A percentile compares a stretch with the other conserved stretches of the same genome.
Evolutionary conservation across 64 coral and sea anemone genomes (phyloP).

Genomic region (Actinia tenebrosa): DNA sequence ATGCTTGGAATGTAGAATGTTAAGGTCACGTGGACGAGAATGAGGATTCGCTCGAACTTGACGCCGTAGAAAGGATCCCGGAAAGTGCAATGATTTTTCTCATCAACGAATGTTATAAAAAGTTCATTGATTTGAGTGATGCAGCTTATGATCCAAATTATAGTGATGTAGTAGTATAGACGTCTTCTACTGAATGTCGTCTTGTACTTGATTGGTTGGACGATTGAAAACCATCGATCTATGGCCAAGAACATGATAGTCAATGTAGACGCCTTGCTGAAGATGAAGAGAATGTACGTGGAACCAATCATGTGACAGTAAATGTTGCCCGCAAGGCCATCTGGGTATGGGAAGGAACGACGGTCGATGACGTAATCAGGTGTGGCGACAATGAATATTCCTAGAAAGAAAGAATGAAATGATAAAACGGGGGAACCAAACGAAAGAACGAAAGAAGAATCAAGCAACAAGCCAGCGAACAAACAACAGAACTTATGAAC

Average conservation of each 20-base stretch:
- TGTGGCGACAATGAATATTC: constrained; percentile 46
- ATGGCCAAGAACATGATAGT: constrained; percentile 54
- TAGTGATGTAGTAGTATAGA: constrained; percentile 30
- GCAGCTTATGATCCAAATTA: constrained; percentile 34
- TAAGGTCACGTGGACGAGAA: constrained; percentile 42
- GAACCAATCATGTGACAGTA: constrained; percentile 49
- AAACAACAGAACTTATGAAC: no score
- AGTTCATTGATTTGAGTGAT: constrained; percentile 52
- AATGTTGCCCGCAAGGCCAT: constrained; percentile 24
- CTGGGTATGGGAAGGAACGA: constrained; percentile 17
- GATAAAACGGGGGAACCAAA: neutral
- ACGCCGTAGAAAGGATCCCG: constrained; percentile 25
- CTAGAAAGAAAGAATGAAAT: neutral
- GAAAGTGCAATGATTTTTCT: constrained; percentile 33
- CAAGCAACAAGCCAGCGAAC: neutral
- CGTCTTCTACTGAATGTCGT: constrained; percentile 33
- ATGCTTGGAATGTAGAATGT: constrained; percentile 61
- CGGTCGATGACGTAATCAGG: constrained; percentile 44
- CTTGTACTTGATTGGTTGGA: constrained; percentile 40
- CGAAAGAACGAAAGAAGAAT: neutral
- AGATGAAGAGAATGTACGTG: constrained; percentile 52
- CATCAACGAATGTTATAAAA: constrained; percentile 28
- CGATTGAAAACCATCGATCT: constrained; percentile 49
- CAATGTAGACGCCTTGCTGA: constrained; percentile 38
- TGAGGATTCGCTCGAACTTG: constrained; percentile 34